Conservation (phyloP, 2,113 vertebrate species). For the Orthonyx spaldingii region DNA sequence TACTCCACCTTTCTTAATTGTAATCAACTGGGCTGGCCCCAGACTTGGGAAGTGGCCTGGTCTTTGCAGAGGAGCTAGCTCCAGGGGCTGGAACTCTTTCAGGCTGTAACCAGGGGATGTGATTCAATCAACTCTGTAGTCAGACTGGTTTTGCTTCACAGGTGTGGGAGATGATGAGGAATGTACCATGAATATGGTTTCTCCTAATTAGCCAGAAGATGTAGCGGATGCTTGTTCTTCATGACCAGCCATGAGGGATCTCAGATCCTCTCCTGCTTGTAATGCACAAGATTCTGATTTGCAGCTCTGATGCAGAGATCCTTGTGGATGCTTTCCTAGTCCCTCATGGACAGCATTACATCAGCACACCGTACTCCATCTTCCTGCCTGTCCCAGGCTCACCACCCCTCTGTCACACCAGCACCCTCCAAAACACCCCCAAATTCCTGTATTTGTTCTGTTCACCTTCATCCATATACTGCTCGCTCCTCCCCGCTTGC, state of each 20-base stretch:
- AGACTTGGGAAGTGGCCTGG: not conserved
- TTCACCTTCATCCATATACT: not conserved
- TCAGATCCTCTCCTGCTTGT: not conserved
- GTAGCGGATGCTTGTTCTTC: not conserved
- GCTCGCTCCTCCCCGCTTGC: not conserved
- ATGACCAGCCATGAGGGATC: not conserved
- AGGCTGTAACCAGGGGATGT: not conserved
- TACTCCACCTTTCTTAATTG: not conserved
- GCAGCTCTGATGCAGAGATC: not conserved
- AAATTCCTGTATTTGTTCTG: not conserved
- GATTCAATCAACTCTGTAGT: not conserved
- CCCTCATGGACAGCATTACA: fast-evolving
- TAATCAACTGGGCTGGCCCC: not conserved
- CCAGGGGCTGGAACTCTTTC: not conserved
- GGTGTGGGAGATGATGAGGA: not conserved
- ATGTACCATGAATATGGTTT: not conserved
- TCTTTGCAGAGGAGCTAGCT: not conserved
- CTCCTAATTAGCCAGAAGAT: not conserved
- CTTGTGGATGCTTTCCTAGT: not conserved
- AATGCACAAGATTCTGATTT: not conserved
- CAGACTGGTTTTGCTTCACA: not conserved
- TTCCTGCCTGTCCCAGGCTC: not conserved
- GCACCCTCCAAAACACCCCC: not conserved
- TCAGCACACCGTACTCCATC: not conserved
- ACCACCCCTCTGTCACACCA: not conserved